Evolutionary conservation across 1,140 invertebrate species (phyloP).

Genomic region (Zaprionus ornatus): DNA sequence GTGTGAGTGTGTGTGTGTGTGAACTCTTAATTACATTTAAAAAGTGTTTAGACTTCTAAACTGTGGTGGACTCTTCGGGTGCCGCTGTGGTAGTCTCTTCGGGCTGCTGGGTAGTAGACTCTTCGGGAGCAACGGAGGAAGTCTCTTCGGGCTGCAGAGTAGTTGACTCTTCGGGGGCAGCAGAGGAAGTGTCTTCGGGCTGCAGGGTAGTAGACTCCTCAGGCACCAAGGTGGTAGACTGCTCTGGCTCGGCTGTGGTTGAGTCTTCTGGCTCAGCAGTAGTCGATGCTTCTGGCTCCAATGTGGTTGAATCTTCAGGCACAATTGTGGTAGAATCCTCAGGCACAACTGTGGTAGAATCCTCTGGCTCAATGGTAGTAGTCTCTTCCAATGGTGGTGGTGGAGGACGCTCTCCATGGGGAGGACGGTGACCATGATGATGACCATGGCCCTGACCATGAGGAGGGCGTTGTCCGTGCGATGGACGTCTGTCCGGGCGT

Average conservation of each 20-base stretch:
- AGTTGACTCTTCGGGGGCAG: constrained; percentile 9
- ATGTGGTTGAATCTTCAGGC: background rate
- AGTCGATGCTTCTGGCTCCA: background rate
- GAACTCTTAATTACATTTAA: background rate
- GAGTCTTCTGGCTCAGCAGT: background rate
- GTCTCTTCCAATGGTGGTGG: constrained; percentile 15
- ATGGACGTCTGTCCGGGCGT: background rate
- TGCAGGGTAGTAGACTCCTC: constrained; percentile 6
- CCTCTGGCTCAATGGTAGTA: constrained; percentile 14
- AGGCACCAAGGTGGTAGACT: constrained; percentile 12
- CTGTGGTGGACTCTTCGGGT: background rate
- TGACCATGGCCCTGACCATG: constrained; percentile 1
- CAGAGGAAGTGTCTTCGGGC: constrained; percentile 6
- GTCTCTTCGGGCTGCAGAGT: background rate
- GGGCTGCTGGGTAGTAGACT: background rate
- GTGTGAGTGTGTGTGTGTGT: background rate
- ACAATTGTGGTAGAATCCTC: background rate
- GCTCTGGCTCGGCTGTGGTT: constrained; percentile 6
- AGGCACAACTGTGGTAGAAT: constrained; percentile 1
- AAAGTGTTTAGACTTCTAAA: background rate
- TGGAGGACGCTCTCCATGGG: background rate
- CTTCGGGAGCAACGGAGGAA: background rate
- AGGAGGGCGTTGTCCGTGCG: constrained; percentile 3
- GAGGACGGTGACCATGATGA: background rate
- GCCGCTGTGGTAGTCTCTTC: background rate